These are phyloP conservation scores for Herpetotheres cachinnans DNA, from an alignment of 2,113 vertebrate species.

Conservation along the genomic window DNA sequence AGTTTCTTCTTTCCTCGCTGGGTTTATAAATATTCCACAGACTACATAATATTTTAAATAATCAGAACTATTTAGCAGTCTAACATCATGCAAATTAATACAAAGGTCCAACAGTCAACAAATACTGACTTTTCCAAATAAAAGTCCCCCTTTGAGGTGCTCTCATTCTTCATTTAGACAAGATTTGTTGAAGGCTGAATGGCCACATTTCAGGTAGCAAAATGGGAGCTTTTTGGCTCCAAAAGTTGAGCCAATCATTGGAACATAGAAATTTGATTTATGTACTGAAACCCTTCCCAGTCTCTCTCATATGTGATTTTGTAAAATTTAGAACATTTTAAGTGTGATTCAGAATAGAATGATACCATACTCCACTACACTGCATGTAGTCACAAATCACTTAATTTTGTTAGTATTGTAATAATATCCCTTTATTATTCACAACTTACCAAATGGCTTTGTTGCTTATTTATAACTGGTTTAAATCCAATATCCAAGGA, in stretches of 20 bases:
- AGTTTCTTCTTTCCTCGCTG: not conserved
- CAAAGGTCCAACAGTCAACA: not conserved
- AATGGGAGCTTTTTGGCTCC: not conserved
- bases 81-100: not conserved
- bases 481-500: not conserved
- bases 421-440: not conserved
- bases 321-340: not conserved
- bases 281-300: not conserved
- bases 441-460: not conserved
- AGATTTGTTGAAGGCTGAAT: not conserved
- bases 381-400: not conserved
- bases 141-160: fast-evolving
- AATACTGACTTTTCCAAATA: not conserved
- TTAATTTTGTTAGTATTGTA: not conserved
- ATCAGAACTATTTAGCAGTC: not conserved
- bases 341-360: not conserved
- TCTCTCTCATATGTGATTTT: not conserved
- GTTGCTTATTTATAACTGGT: not conserved
- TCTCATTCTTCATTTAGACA: not conserved
- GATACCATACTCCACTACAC: too few relatives aligned
- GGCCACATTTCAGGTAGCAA: not conserved
- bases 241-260: not conserved
- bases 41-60: not conserved
- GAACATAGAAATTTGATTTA: not conserved
- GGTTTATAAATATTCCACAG: not conserved